These are phyloP conservation scores for Eupithecia pulchellata DNA, from an alignment of 2,888 invertebrate genomes.

Conservation along the genomic window DNA sequence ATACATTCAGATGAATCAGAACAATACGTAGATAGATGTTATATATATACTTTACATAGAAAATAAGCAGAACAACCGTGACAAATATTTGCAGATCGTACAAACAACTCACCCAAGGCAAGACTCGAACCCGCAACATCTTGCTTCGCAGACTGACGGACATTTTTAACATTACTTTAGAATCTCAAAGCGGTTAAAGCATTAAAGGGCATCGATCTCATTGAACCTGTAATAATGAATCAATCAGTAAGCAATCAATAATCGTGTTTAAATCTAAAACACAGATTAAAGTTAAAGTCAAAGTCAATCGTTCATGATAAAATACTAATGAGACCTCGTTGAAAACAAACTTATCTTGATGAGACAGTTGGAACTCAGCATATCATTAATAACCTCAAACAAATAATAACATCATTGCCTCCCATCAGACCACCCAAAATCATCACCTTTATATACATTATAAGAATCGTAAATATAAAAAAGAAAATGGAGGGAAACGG, in stretches of 20 bases:
- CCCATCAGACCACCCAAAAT: conserved; percentile 81
- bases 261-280: conserved; percentile 68
- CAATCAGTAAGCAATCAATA: conserved; percentile 14
- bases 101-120: too few relatives aligned
- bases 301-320: conserved; percentile 79
- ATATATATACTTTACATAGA: too few relatives aligned
- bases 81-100: too few relatives aligned
- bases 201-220: not conserved
- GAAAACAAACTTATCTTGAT: conserved; percentile 81
- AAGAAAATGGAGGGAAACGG: conserved; percentile 67
- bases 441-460: conserved; percentile 71
- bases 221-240: not conserved
- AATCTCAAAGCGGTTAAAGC: too few relatives aligned
- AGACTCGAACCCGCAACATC: too few relatives aligned
- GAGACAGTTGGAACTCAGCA: conserved; percentile 68
- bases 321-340: conserved; percentile 76
- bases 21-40: too few relatives aligned
- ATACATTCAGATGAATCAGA: too few relatives aligned
- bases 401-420: conserved; percentile 82
- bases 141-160: too few relatives aligned
- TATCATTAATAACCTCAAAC: conserved; percentile 78
- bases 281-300: conserved; percentile 72
- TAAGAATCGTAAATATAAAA: conserved; percentile 70
- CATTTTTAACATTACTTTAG: too few relatives aligned
- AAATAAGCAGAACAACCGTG: too few relatives aligned